Base-by-base conservation (phyloP, 2,113 vertebrate genomes). In the mouse (Mus musculus) region DNA sequence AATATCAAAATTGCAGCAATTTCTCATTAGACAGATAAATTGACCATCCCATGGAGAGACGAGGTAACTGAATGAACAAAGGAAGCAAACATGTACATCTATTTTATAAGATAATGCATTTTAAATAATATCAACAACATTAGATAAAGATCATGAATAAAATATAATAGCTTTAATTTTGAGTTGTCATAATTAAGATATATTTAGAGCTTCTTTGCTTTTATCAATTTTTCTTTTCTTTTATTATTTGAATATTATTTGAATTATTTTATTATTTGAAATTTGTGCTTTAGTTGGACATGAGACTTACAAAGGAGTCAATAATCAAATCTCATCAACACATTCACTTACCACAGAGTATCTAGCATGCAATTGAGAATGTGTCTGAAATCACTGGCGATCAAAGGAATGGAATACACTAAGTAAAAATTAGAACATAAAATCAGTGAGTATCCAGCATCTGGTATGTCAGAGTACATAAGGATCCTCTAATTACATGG, bases 101-200 rank as follows among this genome's bases (percentile, higher is more conserved):
- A 78, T 89, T 93, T 92, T 90, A 61, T 63, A 56, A 73, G 63
- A 90, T 61, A 94, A 96, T 92, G 56, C 20, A 1, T 59, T 90
- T 96, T 78, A 67, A 94, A 82, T 88, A 95, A 95, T 94, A 85
- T 63, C 22, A 69, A 2, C n/a, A 96, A 84, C 33, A 63, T 33
- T 92, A 30, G 65, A 46, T 96, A 42, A 93, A 89, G 49, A 92
- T 93, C 81, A 78, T 19, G 72, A 22, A 89, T 95, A 49, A 73
- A 91, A 80, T 42, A 93, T 89, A 92, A 94, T 81, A 81, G 54
- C 90, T 96, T 95, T 96, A 94, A 93, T 95, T 89, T 93, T 95
- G 65, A n/a, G 20, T 93, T 93, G 77, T 63, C 92, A 22, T 96
- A 76, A 86, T 84, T 91, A 46, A 19, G 89, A 89, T 33, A 76